Percentiles rank a stretch among this genome's conserved stretches.
Conservation (phyloP, 2,888 invertebrate species). For the Mythimna pallens region DNA sequence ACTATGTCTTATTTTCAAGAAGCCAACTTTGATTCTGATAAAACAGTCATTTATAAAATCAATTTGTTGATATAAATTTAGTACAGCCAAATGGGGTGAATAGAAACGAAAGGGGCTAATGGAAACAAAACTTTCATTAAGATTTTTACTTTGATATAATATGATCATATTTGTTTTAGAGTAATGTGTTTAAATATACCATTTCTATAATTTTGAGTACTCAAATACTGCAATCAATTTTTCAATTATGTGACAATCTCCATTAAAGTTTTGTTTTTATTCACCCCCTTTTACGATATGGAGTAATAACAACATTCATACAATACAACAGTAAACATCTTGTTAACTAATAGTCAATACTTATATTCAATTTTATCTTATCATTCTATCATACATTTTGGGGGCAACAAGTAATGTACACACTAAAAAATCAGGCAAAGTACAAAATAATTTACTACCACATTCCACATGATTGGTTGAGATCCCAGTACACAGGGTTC, state of each 20-base stretch:
- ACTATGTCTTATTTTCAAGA: background rate
- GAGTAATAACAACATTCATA: constrained; percentile 25
- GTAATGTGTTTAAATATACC: too few species aligned
- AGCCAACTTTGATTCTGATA: constrained; percentile 1
- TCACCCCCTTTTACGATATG: background rate
- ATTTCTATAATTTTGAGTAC: too few species aligned
- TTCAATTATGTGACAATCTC: too few species aligned
- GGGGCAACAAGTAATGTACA: background rate
- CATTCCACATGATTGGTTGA: background rate
- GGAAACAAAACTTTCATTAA: too few species aligned
- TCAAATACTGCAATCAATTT: too few species aligned
- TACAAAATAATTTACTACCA: constrained; percentile 2
- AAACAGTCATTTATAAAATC: constrained; percentile 15
- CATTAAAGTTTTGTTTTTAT: too few species aligned
- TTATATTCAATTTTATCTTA: constrained; percentile 22
- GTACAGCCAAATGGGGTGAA: background rate
- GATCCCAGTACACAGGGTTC: background rate
- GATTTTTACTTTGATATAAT: too few species aligned
- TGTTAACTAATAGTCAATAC: constrained; percentile 18
- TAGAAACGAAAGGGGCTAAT: too few species aligned
- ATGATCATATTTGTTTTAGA: too few species aligned
- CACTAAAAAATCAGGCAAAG: background rate
- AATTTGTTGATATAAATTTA: constrained; percentile 18
- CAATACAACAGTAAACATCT: constrained; percentile 33
- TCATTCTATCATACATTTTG: constrained; percentile 3